Conservation (phyloP, 2,888 invertebrate genomes). For the Hydriomena furcata region DNA sequence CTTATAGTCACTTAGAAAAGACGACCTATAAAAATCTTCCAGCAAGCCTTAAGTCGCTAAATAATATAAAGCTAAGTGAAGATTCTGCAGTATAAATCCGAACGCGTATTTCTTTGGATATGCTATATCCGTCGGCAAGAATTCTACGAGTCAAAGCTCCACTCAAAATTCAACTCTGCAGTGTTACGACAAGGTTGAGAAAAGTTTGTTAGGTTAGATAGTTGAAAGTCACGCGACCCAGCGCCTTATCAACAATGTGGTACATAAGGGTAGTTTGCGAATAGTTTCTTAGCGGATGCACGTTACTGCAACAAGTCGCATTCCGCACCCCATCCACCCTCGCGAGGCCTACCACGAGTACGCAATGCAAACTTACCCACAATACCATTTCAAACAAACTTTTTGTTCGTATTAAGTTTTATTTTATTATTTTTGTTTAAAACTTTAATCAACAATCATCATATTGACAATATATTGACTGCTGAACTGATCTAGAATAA, state of each 20-base stretch:
- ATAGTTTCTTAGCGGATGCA: constrained; percentile 54
- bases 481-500: too few species aligned
- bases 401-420: too few species aligned
- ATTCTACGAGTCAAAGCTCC: neutral
- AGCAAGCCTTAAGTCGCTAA: too few species aligned
- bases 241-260: constrained; percentile 29
- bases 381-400: too few species aligned
- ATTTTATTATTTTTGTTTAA: too few species aligned
- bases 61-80: too few species aligned
- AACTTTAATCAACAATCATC: too few species aligned
- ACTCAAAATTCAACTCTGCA: constrained; percentile 1
- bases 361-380: too few species aligned
- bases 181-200: constrained; percentile 7
- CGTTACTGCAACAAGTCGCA: constrained; percentile 75
- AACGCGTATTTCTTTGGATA: constrained; percentile 17
- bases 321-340: constrained; percentile 47
- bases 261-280: constrained; percentile 45
- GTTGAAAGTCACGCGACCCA: constrained; percentile 23
- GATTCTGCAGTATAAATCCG: constrained; percentile 16
- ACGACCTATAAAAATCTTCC: too few species aligned
- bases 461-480: too few species aligned
- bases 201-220: constrained; percentile 10
- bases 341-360: constrained; percentile 45
- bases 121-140: constrained; percentile 27
- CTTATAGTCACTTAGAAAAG: too few species aligned